A percentile compares a stretch with the other conserved stretches of the same genome.
phyloP scores from a whole-genome alignment of 2,113 vertebrate species.

The Eclectus roratus region DNA sequence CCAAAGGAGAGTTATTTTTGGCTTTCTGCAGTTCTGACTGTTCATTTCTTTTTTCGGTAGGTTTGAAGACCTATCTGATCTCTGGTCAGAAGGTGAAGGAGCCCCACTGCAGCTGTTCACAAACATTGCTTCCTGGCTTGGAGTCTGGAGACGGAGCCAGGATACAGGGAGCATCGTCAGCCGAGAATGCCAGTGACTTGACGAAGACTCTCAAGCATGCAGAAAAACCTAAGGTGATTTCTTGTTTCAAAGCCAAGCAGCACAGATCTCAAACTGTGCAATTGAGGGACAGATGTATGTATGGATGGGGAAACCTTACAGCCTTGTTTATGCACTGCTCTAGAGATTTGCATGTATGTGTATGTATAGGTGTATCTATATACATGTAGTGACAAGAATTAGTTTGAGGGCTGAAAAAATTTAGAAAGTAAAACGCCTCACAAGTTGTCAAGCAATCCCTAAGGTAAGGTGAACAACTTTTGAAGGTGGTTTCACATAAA shows the following conservation, averaged over 20 bases:
- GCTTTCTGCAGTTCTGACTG: constrained; percentile 40
- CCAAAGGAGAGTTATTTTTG: not conserved
- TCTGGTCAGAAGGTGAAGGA: constrained; percentile 86
- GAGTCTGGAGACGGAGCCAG: constrained; percentile 74
- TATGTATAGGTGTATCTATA: not conserved
- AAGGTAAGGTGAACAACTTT: not conserved
- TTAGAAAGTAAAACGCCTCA: not conserved
- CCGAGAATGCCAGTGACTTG: constrained; percentile 67
- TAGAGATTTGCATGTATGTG: rapidly evolving
- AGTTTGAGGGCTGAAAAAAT: not conserved
- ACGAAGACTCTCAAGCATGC: constrained; percentile 63
- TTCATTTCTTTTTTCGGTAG: constrained; percentile 66
- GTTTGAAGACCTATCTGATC: constrained; percentile 94
- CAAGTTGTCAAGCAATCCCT: not conserved
- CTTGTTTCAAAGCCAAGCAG: not conserved
- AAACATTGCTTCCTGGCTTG: constrained; percentile 69
- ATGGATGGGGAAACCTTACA: not conserved
- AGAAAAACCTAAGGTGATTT: constrained; percentile 78
- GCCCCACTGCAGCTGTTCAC: constrained; percentile 83
- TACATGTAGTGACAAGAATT: not conserved
- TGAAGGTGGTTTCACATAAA: not conserved
- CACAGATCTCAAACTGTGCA: not conserved
- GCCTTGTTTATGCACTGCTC: not conserved
- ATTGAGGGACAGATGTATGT: not conserved
- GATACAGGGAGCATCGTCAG: constrained; percentile 45